phyloP scores from a whole-genome alignment of 2,797 vertebrate species.

The Gastrophryne carolinensis region DNA sequence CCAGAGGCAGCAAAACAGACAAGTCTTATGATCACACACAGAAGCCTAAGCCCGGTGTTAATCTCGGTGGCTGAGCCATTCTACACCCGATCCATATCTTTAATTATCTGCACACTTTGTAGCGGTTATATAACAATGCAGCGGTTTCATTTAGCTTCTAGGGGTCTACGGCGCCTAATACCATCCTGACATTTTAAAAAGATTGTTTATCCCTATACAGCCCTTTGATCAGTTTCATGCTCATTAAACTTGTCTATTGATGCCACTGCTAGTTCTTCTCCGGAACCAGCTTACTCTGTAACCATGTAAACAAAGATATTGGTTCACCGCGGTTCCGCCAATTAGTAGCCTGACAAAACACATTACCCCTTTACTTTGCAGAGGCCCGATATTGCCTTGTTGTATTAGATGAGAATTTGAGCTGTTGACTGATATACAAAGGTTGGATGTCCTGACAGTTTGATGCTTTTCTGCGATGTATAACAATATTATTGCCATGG shows the following conservation, averaged over 20 bases:
- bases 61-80: background rate
- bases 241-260: slow-evolving; percentile 27
- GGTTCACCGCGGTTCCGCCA: background rate
- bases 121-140: background rate
- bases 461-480: no score
- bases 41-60: background rate
- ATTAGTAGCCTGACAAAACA: slow-evolving; percentile 5
- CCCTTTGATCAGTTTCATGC: background rate
- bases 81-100: background rate
- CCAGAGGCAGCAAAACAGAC: slow-evolving; percentile 38
- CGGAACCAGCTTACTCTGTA: background rate
- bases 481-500: no score
- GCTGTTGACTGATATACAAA: background rate
- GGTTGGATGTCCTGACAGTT: no score
- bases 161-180: background rate
- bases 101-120: slow-evolving; percentile 2
- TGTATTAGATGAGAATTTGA: background rate
- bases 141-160: background rate
- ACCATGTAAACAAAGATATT: slow-evolving; percentile 27
- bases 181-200: background rate
- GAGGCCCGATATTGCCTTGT: background rate
- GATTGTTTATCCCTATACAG: background rate
- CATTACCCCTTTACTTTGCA: background rate
- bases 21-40: slow-evolving; percentile 23
- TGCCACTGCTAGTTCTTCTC: slow-evolving; percentile 10